Base-by-base conservation (phyloP, 1,140 invertebrate species). In the Drosophila ercepeae region DNA sequence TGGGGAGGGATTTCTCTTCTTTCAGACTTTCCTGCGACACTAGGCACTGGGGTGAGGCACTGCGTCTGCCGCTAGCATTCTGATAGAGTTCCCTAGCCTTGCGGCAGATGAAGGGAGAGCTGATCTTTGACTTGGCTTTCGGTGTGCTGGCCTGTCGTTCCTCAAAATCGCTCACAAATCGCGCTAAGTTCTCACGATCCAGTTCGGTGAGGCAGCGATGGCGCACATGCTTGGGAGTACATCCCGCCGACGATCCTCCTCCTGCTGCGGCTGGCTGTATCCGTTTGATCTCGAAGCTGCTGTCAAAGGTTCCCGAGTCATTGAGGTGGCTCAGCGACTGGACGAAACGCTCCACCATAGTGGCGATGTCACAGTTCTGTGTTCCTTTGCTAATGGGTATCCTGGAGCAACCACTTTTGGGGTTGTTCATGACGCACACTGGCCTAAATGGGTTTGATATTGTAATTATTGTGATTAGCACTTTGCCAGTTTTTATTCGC, bases 281-380 rank as follows among this genome's bases (percentile, higher is more conserved):
- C 7, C 76, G 50, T 45, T 91, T 91, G 45, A 91, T 75, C 57
- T 91, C 90, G 27, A 91, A 89, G 72, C 90, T 91, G 61, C 84
- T 75, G 46, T 91, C 90, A 36, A 91, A 91, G 67, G 71, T 82
- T 42, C 82, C 76, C 1, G 90, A 91, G 41, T 91, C 90, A 32
- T 91, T 91, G 0, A 91, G 67, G 11, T 90, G 81, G 4, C 79
- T 76, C 32, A 91, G 53, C 1, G 90, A 86, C 54, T 91, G 75
- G 13, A 90, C 83, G 27, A 91, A 91, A 23, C 79, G 75, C 34
- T 90, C 86, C 21, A 89, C 86, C 86, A 89, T 89, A 50, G 48
- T 83, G 67, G 71, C 53, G 11, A 89, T 83, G 44, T 14, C 50
- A 1, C 7, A 13, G 6, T 25, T 4, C 19, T 36, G 9, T 34